phyloP scores from a whole-genome alignment of 30 jellyfish, hydroid and myxozoan species.

The Mastigias papua region DNA sequence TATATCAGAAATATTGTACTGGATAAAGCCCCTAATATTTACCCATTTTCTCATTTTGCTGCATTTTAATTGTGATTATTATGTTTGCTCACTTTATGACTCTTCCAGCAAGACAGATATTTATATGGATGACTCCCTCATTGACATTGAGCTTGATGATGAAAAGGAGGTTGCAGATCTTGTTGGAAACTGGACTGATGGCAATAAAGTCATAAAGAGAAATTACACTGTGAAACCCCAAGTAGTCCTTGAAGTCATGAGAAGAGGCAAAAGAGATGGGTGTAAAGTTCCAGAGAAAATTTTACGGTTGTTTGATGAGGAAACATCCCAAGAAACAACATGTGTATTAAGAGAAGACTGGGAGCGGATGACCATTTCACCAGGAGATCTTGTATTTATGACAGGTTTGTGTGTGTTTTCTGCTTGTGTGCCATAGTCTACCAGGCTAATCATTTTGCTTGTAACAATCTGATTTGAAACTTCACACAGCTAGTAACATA shows the following conservation, averaged over 20 bases:
- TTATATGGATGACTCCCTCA: conserved; percentile 8
- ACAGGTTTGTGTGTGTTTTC: conserved; percentile 54
- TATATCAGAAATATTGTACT: too few species aligned
- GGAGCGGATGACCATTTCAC: conserved; percentile 70
- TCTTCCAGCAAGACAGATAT: background rate
- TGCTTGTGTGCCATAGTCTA: background rate
- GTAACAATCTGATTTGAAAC: background rate
- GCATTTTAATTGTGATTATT: too few species aligned
- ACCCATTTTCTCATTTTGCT: too few species aligned
- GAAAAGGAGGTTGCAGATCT: background rate
- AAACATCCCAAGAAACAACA: conserved; percentile 45
- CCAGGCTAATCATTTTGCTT: background rate
- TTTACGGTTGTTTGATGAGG: conserved; percentile 70
- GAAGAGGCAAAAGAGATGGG: conserved; percentile 8
- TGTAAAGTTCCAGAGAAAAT: conserved; percentile 12
- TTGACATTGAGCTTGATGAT: background rate
- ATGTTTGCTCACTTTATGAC: too few species aligned
- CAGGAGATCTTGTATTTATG: conserved; percentile 79
- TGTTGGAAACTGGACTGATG: background rate
- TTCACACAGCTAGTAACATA: background rate
- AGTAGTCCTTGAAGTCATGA: conserved; percentile 55
- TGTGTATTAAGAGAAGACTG: conserved; percentile 91
- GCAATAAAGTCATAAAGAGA: background rate
- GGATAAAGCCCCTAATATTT: too few species aligned
- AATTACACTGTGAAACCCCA: conserved; percentile 36